Conservation (phyloP, 2,888 invertebrate genomes). For the Zelleria hepariella region DNA sequence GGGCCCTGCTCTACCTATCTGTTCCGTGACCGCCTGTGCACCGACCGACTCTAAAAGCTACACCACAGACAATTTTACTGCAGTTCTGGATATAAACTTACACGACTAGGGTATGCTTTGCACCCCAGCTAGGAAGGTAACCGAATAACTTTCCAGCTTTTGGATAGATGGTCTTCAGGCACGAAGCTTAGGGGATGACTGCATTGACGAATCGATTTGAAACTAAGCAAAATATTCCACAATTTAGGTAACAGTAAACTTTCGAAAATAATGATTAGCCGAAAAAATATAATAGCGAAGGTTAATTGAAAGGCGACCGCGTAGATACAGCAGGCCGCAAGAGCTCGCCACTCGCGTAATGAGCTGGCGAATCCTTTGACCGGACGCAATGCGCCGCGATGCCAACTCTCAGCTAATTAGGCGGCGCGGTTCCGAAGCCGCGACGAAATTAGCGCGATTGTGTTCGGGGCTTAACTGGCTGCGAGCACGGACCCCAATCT, state of each 20-base stretch:
- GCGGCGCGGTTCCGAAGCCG: slow-evolving; percentile 59
- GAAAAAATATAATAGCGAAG: neutral
- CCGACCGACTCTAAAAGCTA: slow-evolving; percentile 15
- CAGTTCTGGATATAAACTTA: neutral
- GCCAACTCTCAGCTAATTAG: slow-evolving; percentile 65
- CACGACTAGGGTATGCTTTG: neutral
- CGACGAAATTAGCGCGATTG: slow-evolving; percentile 60
- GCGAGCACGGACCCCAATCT: slow-evolving; percentile 4
- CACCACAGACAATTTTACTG: neutral
- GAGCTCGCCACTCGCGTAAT: slow-evolving; percentile 48
- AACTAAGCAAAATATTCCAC: neutral
- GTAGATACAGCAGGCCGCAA: slow-evolving; percentile 39
- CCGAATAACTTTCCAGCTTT: neutral
- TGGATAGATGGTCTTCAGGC: neutral
- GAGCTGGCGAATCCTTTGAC: slow-evolving; percentile 66
- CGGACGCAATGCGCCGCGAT: slow-evolving; percentile 40
- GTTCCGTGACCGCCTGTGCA: slow-evolving; percentile 49
- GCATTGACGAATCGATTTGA: neutral
- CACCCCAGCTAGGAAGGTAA: neutral
- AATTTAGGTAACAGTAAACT: neutral
- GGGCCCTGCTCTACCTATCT: slow-evolving; percentile 45
- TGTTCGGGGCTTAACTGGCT: slow-evolving; percentile 40
- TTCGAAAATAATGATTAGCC: neutral
- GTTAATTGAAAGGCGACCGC: slow-evolving; percentile 1
- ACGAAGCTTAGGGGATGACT: neutral